phyloP scores from a whole-genome alignment of 2,113 vertebrate species.

The Herpailurus yagouaroundi region DNA sequence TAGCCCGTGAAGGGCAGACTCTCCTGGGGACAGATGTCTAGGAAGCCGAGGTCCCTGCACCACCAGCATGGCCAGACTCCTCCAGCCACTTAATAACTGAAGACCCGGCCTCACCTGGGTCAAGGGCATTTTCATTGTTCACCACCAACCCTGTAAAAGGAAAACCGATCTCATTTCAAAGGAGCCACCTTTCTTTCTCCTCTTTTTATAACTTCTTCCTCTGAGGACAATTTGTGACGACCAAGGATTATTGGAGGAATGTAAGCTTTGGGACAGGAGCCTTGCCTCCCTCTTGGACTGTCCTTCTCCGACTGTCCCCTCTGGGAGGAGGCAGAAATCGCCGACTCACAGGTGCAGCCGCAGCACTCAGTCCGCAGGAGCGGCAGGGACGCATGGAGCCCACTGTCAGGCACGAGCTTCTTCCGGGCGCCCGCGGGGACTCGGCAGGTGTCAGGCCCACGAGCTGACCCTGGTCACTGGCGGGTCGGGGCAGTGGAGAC shows the following conservation, averaged over 20 bases:
- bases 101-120: not conserved
- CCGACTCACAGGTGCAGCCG: accelerated
- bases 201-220: not conserved
- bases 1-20: not conserved
- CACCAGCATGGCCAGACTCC: not conserved
- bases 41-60: not conserved
- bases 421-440: not conserved
- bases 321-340: not conserved
- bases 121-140: not conserved
- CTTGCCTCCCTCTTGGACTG: not conserved
- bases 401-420: not conserved
- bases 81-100: not conserved
- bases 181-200: not conserved
- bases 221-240: not conserved
- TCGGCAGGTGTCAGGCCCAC: not conserved
- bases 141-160: not conserved
- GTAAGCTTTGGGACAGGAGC: not conserved
- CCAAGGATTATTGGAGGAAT: constrained; percentile 11
- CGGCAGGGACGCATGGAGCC: accelerated
- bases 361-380: accelerated
- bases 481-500: not conserved
- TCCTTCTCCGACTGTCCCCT: not conserved
- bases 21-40: not conserved
- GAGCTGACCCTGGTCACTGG: not conserved
- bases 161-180: not conserved